A percentile compares a stretch with the other conserved stretches of the same genome.
Evolutionary conservation across 92 coral and sea anemone genomes (phyloP).

Genomic region (Heliopora coerulea): DNA sequence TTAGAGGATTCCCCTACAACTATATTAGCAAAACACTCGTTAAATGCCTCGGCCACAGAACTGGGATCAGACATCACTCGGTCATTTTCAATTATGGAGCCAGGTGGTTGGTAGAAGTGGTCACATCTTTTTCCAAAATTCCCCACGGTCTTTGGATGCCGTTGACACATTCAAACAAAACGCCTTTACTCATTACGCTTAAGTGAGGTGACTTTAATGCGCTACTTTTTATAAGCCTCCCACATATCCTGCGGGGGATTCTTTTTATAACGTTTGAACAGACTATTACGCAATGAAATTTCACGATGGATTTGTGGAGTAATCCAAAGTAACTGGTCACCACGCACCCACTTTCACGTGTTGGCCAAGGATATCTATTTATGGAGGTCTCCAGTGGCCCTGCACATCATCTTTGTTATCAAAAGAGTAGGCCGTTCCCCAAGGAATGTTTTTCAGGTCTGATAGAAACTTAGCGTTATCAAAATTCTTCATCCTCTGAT

Average conservation of each 20-base stretch:
- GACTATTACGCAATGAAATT: constrained; percentile 28
- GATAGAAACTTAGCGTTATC: constrained; percentile 28
- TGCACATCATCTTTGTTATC: constrained; percentile 24
- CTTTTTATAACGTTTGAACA: constrained; percentile 40
- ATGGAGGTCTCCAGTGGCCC: constrained; percentile 19
- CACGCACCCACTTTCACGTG: constrained; percentile 30
- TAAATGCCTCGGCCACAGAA: constrained; percentile 47
- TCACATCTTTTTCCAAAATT: constrained; percentile 48
- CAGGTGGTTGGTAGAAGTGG: constrained; percentile 41
- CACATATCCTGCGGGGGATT: constrained; percentile 17
- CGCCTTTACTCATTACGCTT: constrained; percentile 40
- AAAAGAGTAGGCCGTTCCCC: constrained; percentile 41
- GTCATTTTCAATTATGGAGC: constrained; percentile 35
- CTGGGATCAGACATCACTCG: constrained; percentile 38
- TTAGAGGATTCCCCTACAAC: constrained; percentile 2
- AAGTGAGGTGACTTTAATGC: constrained; percentile 31
- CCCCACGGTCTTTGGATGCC: constrained; percentile 38
- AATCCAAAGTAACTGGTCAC: constrained; percentile 59
- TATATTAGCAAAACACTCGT: constrained; percentile 25
- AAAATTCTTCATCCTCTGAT: constrained; percentile 32
- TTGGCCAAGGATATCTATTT: constrained; percentile 36
- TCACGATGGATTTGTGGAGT: constrained; percentile 38
- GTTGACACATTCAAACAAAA: constrained; percentile 28
- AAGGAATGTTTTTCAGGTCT: constrained; percentile 39
- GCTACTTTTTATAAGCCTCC: constrained; percentile 33